These are phyloP conservation scores for Hexactinellida sp. DNA, from an alignment of 37 sponge, comb jelly and placozoan species.

Conservation along the genomic window DNA sequence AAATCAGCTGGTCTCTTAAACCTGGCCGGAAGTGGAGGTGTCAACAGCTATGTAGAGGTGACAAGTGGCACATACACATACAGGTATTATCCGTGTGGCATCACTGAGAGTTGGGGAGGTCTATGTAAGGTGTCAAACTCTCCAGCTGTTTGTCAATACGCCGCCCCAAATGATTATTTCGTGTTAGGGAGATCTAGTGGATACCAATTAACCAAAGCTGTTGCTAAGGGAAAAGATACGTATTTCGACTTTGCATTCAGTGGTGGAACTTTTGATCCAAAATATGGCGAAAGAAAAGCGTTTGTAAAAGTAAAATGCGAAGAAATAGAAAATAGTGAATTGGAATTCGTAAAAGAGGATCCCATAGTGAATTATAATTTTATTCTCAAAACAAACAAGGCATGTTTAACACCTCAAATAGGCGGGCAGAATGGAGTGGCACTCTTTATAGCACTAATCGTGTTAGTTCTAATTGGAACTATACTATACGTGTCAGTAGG, in stretches of 20 bases:
- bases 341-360: background rate
- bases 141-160: background rate
- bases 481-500: constrained; percentile 44
- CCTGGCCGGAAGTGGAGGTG: background rate
- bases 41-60: background rate
- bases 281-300: background rate
- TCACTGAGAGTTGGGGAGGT: background rate
- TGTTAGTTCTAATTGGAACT: background rate
- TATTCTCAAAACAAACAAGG: background rate
- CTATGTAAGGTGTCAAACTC: background rate
- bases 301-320: background rate
- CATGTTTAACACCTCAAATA: background rate
- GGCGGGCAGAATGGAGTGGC: background rate
- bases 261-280: background rate
- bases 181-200: background rate
- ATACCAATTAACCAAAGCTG: background rate
- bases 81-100: background rate
- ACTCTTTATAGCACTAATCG: background rate
- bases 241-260: background rate
- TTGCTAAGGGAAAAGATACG: background rate
- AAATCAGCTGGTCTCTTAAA: constrained; percentile 3
- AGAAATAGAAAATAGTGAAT: background rate
- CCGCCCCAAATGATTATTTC: background rate
- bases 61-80: background rate
- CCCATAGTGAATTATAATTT: background rate